phyloP scores from a whole-genome alignment of 1,140 invertebrate genomes.

The Pantala flavescens region DNA sequence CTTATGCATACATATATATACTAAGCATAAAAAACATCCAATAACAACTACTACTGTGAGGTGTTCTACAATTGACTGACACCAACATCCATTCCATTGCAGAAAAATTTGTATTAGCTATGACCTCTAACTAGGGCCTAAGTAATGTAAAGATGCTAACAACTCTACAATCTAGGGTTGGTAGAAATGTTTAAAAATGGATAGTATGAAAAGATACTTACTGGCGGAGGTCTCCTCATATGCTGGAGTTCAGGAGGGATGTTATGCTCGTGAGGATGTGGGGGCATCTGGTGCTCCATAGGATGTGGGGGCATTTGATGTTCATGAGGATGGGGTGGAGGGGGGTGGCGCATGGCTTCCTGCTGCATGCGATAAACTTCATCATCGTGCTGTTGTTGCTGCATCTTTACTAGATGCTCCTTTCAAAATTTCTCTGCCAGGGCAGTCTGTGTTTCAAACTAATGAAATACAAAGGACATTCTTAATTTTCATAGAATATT shows the following conservation, averaged over 20 bases:
- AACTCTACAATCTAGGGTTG: too few relatives aligned
- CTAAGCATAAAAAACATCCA: too few relatives aligned
- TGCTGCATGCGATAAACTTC: slow-evolving; percentile 22
- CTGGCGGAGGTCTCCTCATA: not conserved
- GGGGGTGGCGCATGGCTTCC: slow-evolving; percentile 19
- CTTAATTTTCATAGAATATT: not conserved
- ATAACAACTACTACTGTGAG: too few relatives aligned
- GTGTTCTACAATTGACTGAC: too few relatives aligned
- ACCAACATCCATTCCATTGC: too few relatives aligned
- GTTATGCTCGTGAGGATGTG: not conserved
- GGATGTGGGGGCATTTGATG: slow-evolving; percentile 1
- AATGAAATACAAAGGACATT: not conserved
- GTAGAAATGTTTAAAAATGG: too few relatives aligned
- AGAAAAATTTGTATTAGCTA: too few relatives aligned
- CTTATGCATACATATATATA: too few relatives aligned
- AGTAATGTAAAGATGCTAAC: too few relatives aligned
- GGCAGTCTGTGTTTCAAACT: slow-evolving; percentile 17
- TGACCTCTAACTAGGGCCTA: too few relatives aligned
- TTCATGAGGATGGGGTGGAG: slow-evolving; percentile 28
- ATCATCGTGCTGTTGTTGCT: slow-evolving; percentile 20
- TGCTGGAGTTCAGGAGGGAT: not conserved
- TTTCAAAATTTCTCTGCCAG: slow-evolving; percentile 17
- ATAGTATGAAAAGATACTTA: not conserved
- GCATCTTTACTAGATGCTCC: slow-evolving; percentile 20
- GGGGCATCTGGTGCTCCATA: not conserved